These are phyloP conservation scores for Epinotia ramella DNA, from an alignment of 2,888 invertebrate genomes.

Conservation along the genomic window DNA sequence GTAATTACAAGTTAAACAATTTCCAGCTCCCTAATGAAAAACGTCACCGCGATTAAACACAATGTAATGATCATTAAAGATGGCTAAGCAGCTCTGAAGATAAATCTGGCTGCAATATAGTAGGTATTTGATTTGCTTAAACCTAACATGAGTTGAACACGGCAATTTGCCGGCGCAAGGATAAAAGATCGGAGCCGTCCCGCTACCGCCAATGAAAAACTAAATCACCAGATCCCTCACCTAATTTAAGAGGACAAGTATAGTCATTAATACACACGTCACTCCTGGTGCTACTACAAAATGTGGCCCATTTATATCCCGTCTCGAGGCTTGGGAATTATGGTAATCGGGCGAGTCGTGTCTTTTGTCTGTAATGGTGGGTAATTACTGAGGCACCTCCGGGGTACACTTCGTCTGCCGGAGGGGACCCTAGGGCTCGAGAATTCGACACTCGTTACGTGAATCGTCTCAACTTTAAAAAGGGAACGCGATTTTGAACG, in stretches of 20 bases:
- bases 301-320: conserved; percentile 83
- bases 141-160: conserved; percentile 48
- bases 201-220: conserved; percentile 76
- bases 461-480: conserved; percentile 84
- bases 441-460: conserved; percentile 84
- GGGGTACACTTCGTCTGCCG: conserved; percentile 76
- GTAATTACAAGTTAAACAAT: conserved; percentile 81
- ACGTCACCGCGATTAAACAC: conserved; percentile 42
- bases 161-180: conserved; percentile 57
- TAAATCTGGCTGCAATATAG: conserved; percentile 25
- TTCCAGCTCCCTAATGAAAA: conserved; percentile 55
- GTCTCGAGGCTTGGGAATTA: conserved; percentile 82
- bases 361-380: conserved; percentile 85
- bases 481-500: conserved; percentile 82
- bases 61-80: conserved; percentile 32
- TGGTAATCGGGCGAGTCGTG: conserved; percentile 84
- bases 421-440: conserved; percentile 71
- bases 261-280: conserved; percentile 85
- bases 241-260: conserved; percentile 84
- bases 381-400: conserved; percentile 83
- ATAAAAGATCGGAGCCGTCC: conserved; percentile 59
- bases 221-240: conserved; percentile 81
- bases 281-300: conserved; percentile 83
- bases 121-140: conserved; percentile 46
- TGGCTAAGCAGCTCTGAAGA: conserved; percentile 16